phyloP scores from a whole-genome alignment of 2,888 invertebrate genomes.

The Cantharis rufa region DNA sequence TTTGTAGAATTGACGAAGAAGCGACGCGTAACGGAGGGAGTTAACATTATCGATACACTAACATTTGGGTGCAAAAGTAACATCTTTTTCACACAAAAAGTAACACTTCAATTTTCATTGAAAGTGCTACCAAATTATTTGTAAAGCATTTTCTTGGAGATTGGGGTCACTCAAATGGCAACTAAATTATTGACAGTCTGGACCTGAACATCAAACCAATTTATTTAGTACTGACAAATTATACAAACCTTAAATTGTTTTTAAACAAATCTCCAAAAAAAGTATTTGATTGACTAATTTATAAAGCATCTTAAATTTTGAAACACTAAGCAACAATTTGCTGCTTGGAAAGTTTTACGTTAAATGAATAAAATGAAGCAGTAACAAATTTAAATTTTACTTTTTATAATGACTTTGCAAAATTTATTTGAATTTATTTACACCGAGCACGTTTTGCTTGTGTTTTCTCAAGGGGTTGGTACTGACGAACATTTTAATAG shows the following conservation, averaged over 20 bases:
- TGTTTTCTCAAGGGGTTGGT: conserved; percentile 28
- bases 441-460: conserved; percentile 24
- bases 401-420: neutral
- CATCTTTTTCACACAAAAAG: too few relatives aligned
- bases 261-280: neutral
- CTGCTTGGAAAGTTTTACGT: neutral
- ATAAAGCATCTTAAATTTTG: neutral
- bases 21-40: too few relatives aligned
- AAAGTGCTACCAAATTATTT: too few relatives aligned
- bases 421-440: conserved; percentile 24
- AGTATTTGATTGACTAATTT: neutral
- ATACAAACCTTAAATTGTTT: neutral
- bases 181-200: too few relatives aligned
- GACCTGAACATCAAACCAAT: neutral
- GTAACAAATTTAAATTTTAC: neutral
- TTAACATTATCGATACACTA: too few relatives aligned
- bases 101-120: too few relatives aligned
- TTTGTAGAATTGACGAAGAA: too few relatives aligned
- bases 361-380: neutral
- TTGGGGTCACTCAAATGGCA: too few relatives aligned
- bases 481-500: conserved; percentile 34
- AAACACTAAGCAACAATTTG: neutral
- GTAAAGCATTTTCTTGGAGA: too few relatives aligned
- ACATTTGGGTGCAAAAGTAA: too few relatives aligned
- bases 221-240: neutral